Percentiles rank a stretch among this genome's conserved stretches.
phyloP scores from a whole-genome alignment of 1,140 invertebrate genomes.

The Scaptomyza hsui region DNA sequence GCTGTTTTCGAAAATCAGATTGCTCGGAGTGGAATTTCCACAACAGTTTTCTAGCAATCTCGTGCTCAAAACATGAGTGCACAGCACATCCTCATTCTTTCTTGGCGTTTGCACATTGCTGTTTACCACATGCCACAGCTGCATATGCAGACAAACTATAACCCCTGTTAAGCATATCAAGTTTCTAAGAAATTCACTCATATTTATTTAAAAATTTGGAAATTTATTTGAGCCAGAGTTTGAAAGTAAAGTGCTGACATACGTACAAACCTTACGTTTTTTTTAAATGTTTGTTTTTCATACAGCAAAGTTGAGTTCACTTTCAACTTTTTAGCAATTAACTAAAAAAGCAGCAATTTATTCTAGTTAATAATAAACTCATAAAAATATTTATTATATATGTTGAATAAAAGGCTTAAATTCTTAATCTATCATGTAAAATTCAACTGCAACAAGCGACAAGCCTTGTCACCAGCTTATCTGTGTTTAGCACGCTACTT shows the following conservation, averaged over 20 bases:
- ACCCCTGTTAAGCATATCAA: not conserved
- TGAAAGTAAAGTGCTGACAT: not conserved
- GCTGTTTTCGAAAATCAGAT: slow-evolving; percentile 24
- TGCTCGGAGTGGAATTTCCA: slow-evolving; percentile 30
- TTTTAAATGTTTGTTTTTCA: no score
- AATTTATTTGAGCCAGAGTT: not conserved
- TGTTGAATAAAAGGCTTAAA: no score
- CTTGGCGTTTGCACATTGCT: not conserved
- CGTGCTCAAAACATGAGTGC: slow-evolving; percentile 24
- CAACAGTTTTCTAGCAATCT: slow-evolving; percentile 42
- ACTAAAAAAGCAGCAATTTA: no score
- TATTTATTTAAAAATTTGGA: not conserved
- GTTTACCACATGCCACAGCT: not conserved
- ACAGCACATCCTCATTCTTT: slow-evolving; percentile 13
- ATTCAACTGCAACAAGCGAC: not conserved
- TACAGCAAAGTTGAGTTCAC: no score
- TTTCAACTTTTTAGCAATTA: no score
- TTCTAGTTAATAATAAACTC: not conserved
- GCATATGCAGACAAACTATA: slow-evolving; percentile 6
- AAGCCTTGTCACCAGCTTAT: slow-evolving; percentile 10
- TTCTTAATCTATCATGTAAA: no score
- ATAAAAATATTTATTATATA: not conserved
- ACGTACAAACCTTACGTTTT: not conserved
- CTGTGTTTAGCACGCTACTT: slow-evolving; percentile 6
- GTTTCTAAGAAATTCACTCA: not conserved